Conservation (phyloP, 2,888 invertebrate species). For the Caenorhabditis becei region DNA sequence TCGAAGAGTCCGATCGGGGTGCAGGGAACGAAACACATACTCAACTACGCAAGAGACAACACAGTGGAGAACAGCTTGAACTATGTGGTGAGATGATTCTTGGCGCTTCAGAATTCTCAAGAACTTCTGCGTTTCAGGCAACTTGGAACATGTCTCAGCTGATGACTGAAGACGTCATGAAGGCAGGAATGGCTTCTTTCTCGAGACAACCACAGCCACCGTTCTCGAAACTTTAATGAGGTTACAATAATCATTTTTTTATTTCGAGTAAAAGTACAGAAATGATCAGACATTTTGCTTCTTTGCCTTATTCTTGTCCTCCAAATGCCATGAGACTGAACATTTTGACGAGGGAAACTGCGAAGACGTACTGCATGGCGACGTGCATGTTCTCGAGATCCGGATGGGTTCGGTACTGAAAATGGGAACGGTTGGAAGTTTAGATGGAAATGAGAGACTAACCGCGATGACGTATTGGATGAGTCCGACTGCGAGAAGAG, state of each 20-base stretch:
- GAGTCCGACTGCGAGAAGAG: constrained; percentile 32
- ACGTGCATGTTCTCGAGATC: constrained; percentile 43
- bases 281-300: not conserved
- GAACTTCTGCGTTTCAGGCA: constrained; percentile 84
- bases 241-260: no score
- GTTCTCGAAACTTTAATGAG: constrained; percentile 61
- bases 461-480: constrained; percentile 43
- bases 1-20: constrained; percentile 94
- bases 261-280: no score
- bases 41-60: constrained; percentile 91
- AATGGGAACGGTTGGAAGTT: not conserved
- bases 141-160: constrained; percentile 89
- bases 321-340: constrained; percentile 37
- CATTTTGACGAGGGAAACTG: constrained; percentile 46
- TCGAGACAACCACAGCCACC: constrained; percentile 56
- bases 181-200: constrained; percentile 87
- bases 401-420: constrained; percentile 15
- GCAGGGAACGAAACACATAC: constrained; percentile 89
- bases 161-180: constrained; percentile 90
- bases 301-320: not conserved
- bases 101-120: not conserved
- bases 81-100: constrained; percentile 51
- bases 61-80: constrained; percentile 89
- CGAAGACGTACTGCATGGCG: constrained; percentile 49
- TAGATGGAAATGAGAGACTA: not conserved